phyloP scores from a whole-genome alignment of 2,888 invertebrate species.

The Melieria crassipennis region DNA sequence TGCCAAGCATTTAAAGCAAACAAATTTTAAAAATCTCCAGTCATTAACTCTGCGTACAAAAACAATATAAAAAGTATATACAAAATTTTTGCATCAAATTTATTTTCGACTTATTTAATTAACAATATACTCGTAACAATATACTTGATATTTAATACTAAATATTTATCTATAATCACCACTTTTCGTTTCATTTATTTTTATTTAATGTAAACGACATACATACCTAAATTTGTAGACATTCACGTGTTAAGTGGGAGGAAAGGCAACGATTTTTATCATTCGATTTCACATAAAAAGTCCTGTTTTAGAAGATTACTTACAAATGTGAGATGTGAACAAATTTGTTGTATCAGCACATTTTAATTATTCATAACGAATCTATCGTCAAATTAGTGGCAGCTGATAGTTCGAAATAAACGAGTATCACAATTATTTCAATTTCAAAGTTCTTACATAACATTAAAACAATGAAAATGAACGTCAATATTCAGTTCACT shows the following conservation, averaged over 20 bases:
- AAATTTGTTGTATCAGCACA: too few species aligned
- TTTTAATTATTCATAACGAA: too few species aligned
- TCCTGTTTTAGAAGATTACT: too few species aligned
- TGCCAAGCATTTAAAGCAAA: conserved; percentile 31
- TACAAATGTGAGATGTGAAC: too few species aligned
- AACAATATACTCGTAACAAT: conserved; percentile 17
- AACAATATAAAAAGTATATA: conserved; percentile 37
- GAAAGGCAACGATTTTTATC: too few species aligned
- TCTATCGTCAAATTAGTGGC: too few species aligned
- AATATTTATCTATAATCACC: conserved; percentile 18
- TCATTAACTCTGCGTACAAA: conserved; percentile 56
- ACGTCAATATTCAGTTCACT: too few species aligned
- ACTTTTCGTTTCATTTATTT: conserved; percentile 21
- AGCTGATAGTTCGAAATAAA: too few species aligned
- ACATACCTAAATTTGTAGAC: neutral
- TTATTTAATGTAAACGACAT: neutral
- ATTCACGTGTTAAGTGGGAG: neutral
- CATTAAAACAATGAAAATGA: too few species aligned
- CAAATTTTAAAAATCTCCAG: conserved; percentile 39
- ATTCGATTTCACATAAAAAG: too few species aligned
- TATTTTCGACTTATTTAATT: conserved; percentile 33
- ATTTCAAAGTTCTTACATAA: too few species aligned
- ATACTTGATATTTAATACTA: neutral
- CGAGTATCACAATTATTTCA: too few species aligned
- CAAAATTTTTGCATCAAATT: conserved; percentile 36